Evolutionary conservation across 2,797 vertebrate genomes (phyloP).

Genomic region (Bradypodion ventrale): DNA sequence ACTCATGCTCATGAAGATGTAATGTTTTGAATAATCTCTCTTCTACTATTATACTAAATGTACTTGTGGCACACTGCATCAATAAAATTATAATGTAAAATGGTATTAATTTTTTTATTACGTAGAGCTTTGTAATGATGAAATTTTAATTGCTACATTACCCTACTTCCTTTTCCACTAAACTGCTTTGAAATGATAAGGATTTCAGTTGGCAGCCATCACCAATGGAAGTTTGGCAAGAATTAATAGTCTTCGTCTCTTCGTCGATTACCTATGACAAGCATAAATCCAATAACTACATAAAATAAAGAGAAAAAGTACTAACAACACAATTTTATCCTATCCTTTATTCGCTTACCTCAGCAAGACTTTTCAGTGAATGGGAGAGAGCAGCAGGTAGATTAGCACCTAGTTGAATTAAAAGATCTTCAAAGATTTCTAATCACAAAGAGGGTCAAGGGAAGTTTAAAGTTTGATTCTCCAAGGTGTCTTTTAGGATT

Average conservation of each 20-base stretch:
- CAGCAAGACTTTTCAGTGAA: neutral
- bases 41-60: slow-evolving; percentile 41
- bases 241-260: slow-evolving; percentile 25
- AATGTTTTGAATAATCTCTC: slow-evolving; percentile 8
- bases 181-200: slow-evolving; percentile 7
- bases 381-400: too few species aligned
- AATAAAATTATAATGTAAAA: neutral
- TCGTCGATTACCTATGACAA: slow-evolving; percentile 23
- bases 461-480: too few species aligned
- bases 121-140: neutral
- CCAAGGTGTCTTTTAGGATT: too few species aligned
- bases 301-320: slow-evolving; percentile 14
- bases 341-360: neutral
- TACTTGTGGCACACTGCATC: slow-evolving; percentile 24
- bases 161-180: neutral
- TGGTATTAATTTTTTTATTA: slow-evolving; percentile 37
- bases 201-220: slow-evolving; percentile 37
- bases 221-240: slow-evolving; percentile 29
- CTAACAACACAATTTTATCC: neutral
- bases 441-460: too few species aligned
- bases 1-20: neutral
- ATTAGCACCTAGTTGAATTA: neutral
- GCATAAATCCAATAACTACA: neutral
- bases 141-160: slow-evolving; percentile 44
- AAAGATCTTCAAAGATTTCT: neutral